These are phyloP conservation scores for Merodon equestris DNA, from an alignment of 2,888 invertebrate species.

Conservation along the genomic window DNA sequence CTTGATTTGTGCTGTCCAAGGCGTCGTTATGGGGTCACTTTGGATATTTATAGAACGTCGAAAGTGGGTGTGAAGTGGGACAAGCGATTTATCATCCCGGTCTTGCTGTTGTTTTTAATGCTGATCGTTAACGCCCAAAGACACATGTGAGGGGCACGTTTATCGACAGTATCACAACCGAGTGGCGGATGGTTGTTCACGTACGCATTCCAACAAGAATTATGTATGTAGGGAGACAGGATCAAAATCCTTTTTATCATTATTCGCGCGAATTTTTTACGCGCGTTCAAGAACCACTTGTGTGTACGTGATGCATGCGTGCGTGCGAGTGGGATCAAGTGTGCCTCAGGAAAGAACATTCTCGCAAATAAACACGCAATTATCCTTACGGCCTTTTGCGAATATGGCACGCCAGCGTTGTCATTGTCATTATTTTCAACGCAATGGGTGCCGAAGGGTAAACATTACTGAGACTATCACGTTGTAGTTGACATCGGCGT, in stretches of 20 bases:
- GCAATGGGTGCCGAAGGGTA: not conserved
- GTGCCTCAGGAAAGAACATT: not conserved
- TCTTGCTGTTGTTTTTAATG: too few relatives aligned
- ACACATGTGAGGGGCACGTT: too few relatives aligned
- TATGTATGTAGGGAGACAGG: conserved; percentile 18
- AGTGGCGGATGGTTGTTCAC: too few relatives aligned
- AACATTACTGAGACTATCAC: not conserved
- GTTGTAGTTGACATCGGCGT: not conserved
- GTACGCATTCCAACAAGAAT: too few relatives aligned
- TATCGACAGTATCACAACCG: too few relatives aligned
- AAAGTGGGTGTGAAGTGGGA: too few relatives aligned
- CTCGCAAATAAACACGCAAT: conserved; percentile 46
- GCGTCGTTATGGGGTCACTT: too few relatives aligned
- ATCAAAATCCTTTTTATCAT: conserved; percentile 19
- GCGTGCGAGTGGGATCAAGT: not conserved
- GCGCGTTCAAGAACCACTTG: not conserved
- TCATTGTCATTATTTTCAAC: conserved; percentile 7
- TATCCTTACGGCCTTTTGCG: conserved; percentile 23
- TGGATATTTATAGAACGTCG: too few relatives aligned
- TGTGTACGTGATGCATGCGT: not conserved
- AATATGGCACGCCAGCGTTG: not conserved
- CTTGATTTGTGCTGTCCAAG: too few relatives aligned
- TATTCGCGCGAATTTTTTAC: conserved; percentile 21
- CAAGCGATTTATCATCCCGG: too few relatives aligned
- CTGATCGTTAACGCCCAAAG: too few relatives aligned